Evolutionary conservation across 35 echinoderm and acorn worm species (phyloP), one percentile per base, ranked within the genome.

Genomic region (Apostichopus japonicus): DNA sequence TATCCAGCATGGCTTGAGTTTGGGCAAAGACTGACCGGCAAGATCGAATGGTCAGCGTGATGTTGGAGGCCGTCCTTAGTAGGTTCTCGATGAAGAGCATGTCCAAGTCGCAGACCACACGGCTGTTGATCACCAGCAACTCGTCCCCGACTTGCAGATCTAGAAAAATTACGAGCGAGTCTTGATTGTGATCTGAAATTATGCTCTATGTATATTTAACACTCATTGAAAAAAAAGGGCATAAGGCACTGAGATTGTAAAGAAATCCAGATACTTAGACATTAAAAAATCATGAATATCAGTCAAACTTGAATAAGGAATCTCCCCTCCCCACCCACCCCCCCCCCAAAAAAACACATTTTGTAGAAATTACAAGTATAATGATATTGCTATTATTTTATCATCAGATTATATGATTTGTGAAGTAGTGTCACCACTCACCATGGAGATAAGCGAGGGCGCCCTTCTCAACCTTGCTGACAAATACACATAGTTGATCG

Each of bases 71-170:
- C 17, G 91, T 94, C 53, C 92, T 89, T 0, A 99, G 81, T 1
- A 99, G 88, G 79, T 99, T 96, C 79, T 99, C 95, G 59, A 99
- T 99, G 92, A 82, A 99, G 1, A 96, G 88, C 97, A 99, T 99
- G 84, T 99, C 97, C 16, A 96, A 91, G 70, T 99, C 93, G 58
- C 97, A 95, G 14, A 99, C 95, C 14, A 99, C 97, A 10, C 92
- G 87, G 21, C 97, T 95, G 55, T 99, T 92, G 83, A 96, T 96
- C 54, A 96, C 95, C 51, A 99, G 84, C 11, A 99, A 87, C 70
- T 99, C 97, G 72, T 99, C 97, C 10, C 97, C 95, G 63, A 96
- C 90, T 80, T 99, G 97, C 5, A 99, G 77, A 95, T 99, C 97
- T 99, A 78, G 0, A 13, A 80, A 53, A 80, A 73, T 5, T 13